Evolutionary conservation across 2,888 invertebrate species (phyloP).

Genomic region (Ectobius pallidus): DNA sequence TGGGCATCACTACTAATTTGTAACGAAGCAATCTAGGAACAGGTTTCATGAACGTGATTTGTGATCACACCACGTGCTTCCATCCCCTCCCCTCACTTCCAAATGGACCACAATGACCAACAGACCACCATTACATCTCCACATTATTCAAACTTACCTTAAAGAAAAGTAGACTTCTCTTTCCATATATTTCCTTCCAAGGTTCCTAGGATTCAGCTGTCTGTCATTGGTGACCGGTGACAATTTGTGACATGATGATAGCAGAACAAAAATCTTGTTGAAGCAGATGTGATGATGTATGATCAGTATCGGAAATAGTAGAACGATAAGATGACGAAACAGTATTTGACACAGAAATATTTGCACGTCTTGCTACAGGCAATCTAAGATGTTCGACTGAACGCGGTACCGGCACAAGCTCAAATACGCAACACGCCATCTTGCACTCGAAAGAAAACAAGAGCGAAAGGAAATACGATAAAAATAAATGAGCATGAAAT

Average conservation of each 20-base stretch:
- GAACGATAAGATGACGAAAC: neutral
- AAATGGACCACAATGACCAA: too few relatives aligned
- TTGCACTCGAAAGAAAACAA: slow-evolving; percentile 22
- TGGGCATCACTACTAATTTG: too few relatives aligned
- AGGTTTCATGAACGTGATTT: neutral
- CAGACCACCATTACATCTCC: too few relatives aligned
- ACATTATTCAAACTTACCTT: slow-evolving; percentile 1
- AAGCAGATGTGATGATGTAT: too few relatives aligned
- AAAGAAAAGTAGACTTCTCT: neutral
- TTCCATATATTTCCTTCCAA: neutral
- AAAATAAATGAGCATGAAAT: slow-evolving; percentile 8
- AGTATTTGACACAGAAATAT: neutral
- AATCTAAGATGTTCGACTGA: slow-evolving; percentile 24
- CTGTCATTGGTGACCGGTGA: neutral
- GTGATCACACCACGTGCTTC: neutral
- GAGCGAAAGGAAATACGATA: slow-evolving; percentile 13
- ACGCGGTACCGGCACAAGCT: slow-evolving; percentile 15
- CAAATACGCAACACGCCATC: slow-evolving; percentile 23
- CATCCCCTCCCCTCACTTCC: too few relatives aligned
- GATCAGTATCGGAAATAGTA: neutral
- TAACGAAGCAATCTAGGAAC: too few relatives aligned
- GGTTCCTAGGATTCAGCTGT: neutral
- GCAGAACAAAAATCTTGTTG: too few relatives aligned
- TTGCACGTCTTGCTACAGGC: neutral
- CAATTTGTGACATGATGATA: neutral